These are phyloP conservation scores for Trissonchulus sp. DNA, from an alignment of 2,888 invertebrate genomes.

Conservation along the genomic window DNA sequence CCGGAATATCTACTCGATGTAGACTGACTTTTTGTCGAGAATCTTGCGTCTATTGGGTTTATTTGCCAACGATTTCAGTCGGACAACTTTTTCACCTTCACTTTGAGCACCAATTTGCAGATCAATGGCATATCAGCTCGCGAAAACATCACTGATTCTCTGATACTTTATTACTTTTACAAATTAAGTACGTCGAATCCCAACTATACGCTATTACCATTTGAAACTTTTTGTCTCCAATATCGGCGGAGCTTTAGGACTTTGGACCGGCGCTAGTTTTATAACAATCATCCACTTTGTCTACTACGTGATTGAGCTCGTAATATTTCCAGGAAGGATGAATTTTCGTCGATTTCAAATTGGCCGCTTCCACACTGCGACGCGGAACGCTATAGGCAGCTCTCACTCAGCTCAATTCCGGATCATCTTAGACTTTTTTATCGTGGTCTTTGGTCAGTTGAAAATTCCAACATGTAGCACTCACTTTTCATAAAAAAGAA, in stretches of 20 bases:
- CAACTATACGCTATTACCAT: constrained; percentile 21
- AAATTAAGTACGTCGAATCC: constrained; percentile 29
- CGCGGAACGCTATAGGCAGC: no score
- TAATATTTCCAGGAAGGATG: no score
- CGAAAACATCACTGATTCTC: constrained; percentile 15
- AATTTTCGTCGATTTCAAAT: no score
- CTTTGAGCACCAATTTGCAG: neutral
- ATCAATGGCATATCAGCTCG: constrained; percentile 2
- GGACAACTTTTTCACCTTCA: constrained; percentile 16
- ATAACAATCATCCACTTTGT: constrained; percentile 30
- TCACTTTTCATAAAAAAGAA: no score
- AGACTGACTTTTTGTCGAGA: neutral
- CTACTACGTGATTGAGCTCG: constrained; percentile 19
- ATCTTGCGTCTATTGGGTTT: constrained; percentile 6
- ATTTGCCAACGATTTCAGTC: neutral
- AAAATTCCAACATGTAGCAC: no score
- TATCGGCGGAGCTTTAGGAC: constrained; percentile 31
- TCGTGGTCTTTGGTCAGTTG: no score
- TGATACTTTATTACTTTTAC: constrained; percentile 29
- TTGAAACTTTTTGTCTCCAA: constrained; percentile 26
- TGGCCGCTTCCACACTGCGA: no score
- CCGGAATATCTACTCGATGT: neutral
- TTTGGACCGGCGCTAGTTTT: constrained; percentile 31
- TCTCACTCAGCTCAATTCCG: no score
- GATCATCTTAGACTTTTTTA: no score